Evolutionary conservation across 2,113 vertebrate species (phyloP).

Genomic region (Mirounga angustirostris): DNA sequence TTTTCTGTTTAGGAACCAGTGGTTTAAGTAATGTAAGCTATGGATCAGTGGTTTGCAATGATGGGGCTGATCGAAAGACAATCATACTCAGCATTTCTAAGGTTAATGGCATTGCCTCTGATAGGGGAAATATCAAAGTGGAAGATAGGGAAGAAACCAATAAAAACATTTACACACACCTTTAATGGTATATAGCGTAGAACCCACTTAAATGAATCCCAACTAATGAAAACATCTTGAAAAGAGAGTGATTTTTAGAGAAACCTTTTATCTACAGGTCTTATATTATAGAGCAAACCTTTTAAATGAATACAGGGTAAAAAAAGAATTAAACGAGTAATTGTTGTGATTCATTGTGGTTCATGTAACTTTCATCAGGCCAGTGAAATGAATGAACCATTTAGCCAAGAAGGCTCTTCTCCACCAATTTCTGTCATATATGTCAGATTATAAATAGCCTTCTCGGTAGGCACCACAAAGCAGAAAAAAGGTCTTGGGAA

Average conservation of each 20-base stretch:
- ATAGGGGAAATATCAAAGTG: slow-evolving; percentile 78
- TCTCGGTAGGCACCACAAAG: slow-evolving; percentile 77
- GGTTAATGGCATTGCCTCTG: slow-evolving; percentile 81
- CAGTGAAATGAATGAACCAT: slow-evolving; percentile 85
- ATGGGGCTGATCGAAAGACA: slow-evolving; percentile 80
- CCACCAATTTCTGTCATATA: slow-evolving; percentile 81
- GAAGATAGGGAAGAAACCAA: slow-evolving; percentile 78
- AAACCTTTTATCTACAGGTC: slow-evolving; percentile 87
- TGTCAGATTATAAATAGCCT: slow-evolving; percentile 77
- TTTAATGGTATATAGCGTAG: slow-evolving; percentile 73
- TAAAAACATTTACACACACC: slow-evolving; percentile 78
- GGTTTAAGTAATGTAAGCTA: slow-evolving; percentile 82
- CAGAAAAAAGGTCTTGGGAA: slow-evolving; percentile 62
- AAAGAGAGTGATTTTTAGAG: slow-evolving; percentile 85
- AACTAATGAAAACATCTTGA: slow-evolving; percentile 87
- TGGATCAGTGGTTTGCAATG: slow-evolving; percentile 82
- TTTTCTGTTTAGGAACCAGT: slow-evolving; percentile 79
- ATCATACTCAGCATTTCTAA: slow-evolving; percentile 79
- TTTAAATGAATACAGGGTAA: slow-evolving; percentile 86
- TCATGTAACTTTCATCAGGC: slow-evolving; percentile 87
- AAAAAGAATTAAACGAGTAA: slow-evolving; percentile 89
- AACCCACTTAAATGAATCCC: slow-evolving; percentile 83
- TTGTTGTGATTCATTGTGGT: slow-evolving; percentile 88
- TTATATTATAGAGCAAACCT: slow-evolving; percentile 88
- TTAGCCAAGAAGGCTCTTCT: slow-evolving; percentile 84